These are phyloP conservation scores for Trisateles emortualis DNA, from an alignment of 2,888 invertebrate species.

Conservation along the genomic window DNA sequence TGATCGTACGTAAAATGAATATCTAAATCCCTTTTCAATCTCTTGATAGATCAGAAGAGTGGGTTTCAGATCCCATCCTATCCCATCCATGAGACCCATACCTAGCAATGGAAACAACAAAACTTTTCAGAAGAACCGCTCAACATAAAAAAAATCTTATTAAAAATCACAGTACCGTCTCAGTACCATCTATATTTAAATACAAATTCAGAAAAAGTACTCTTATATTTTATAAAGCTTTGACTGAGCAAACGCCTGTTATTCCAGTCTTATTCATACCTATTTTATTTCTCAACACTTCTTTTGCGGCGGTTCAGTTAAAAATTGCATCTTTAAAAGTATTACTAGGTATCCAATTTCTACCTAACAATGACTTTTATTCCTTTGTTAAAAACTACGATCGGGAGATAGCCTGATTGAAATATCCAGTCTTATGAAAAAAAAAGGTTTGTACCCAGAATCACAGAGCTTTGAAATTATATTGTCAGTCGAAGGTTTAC, in stretches of 20 bases:
- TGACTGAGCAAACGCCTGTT: constrained; percentile 31
- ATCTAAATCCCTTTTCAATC: too few species aligned
- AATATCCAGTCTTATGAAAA: constrained; percentile 52
- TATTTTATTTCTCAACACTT: constrained; percentile 30
- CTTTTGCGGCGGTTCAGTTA: constrained; percentile 44
- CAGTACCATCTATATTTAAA: constrained; percentile 3
- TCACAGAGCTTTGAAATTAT: constrained; percentile 39
- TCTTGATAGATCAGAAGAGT: too few species aligned
- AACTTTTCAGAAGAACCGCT: not conserved
- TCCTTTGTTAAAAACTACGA: constrained; percentile 53
- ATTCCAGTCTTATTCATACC: constrained; percentile 23
- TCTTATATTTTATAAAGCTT: constrained; percentile 16
- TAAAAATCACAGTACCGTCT: constrained; percentile 2
- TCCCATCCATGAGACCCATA: too few species aligned
- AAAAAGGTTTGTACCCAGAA: constrained; percentile 33
- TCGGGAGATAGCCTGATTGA: constrained; percentile 61
- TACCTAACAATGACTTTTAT: constrained; percentile 58
- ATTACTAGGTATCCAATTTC: constrained; percentile 45
- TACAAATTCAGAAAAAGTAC: constrained; percentile 20
- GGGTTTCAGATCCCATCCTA: too few species aligned
- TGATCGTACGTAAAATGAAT: too few species aligned
- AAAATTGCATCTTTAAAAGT: constrained; percentile 55
- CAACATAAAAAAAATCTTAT: constrained; percentile 3
- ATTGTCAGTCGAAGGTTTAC: constrained; percentile 30
- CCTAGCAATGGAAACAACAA: too few species aligned